Conservation (phyloP, 2,113 vertebrate species). For the Chinchilla lanigera region DNA sequence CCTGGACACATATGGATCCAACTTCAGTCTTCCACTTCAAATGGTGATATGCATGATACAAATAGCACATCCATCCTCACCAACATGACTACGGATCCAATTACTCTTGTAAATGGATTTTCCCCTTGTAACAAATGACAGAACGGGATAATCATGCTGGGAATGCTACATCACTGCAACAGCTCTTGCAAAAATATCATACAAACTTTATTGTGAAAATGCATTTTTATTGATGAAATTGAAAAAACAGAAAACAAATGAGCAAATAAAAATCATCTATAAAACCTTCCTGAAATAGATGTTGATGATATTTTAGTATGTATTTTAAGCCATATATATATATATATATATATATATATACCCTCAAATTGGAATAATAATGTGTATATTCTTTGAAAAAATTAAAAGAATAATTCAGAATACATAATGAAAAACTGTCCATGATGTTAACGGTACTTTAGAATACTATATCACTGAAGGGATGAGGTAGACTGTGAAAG, state of each 20-base stretch:
- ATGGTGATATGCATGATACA: background rate
- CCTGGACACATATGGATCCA: background rate
- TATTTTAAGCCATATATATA: background rate
- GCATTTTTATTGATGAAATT: slow-evolving; percentile 17
- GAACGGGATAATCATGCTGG: background rate
- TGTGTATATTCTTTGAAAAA: background rate
- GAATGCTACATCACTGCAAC: background rate
- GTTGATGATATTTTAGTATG: background rate
- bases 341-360: background rate
- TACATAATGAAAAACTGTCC: background rate
- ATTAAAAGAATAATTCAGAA: background rate
- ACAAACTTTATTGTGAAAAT: slow-evolving; percentile 26
- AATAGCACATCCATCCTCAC: background rate
- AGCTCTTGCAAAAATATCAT: slow-evolving; percentile 14
- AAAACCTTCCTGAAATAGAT: background rate
- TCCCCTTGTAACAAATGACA: slow-evolving; percentile 2
- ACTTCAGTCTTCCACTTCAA: background rate
- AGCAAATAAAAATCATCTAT: slow-evolving; percentile 2
- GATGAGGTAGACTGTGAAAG: background rate
- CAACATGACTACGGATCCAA: background rate
- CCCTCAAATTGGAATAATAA: background rate
- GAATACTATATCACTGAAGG: background rate
- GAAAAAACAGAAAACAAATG: slow-evolving; percentile 6
- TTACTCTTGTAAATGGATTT: background rate
- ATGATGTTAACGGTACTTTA: background rate